Evolutionary conservation across 92 coral and sea anemone genomes (phyloP).

Genomic region (Phenganax subtilis): DNA sequence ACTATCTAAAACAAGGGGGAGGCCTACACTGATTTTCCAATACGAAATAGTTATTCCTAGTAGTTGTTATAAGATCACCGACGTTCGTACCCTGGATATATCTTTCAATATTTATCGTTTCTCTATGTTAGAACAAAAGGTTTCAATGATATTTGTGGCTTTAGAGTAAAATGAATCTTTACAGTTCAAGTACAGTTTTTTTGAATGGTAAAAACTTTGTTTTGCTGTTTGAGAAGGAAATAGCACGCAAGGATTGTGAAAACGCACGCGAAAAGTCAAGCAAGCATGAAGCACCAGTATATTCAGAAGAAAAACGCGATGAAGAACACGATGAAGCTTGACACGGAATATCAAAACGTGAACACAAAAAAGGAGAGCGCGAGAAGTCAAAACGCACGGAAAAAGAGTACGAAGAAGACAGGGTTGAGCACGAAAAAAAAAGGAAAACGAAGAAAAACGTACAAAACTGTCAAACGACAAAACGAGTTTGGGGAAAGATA

Average conservation of each 20-base stretch:
- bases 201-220: too few relatives aligned
- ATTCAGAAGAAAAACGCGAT: conserved; percentile 11
- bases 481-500: background rate
- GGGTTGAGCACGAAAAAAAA: background rate
- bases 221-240: background rate
- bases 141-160: too few relatives aligned
- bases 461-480: conserved; percentile 28
- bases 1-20: too few relatives aligned
- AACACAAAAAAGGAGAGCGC: background rate
- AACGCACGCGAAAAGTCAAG: conserved; percentile 26
- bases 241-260: background rate
- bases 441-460: background rate
- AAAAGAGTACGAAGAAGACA: conserved; percentile 1
- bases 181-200: too few relatives aligned
- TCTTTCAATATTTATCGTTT: too few relatives aligned
- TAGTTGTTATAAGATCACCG: too few relatives aligned
- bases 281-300: conserved; percentile 31
- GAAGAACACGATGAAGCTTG: conserved; percentile 1
- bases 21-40: too few relatives aligned
- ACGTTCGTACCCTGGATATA: too few relatives aligned
- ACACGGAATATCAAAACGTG: background rate
- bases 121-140: too few relatives aligned
- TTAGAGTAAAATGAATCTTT: too few relatives aligned
- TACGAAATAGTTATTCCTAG: too few relatives aligned
- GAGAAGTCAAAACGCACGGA: background rate